Conservation (phyloP, 2,113 vertebrate species). For the Suricata suricatta region DNA sequence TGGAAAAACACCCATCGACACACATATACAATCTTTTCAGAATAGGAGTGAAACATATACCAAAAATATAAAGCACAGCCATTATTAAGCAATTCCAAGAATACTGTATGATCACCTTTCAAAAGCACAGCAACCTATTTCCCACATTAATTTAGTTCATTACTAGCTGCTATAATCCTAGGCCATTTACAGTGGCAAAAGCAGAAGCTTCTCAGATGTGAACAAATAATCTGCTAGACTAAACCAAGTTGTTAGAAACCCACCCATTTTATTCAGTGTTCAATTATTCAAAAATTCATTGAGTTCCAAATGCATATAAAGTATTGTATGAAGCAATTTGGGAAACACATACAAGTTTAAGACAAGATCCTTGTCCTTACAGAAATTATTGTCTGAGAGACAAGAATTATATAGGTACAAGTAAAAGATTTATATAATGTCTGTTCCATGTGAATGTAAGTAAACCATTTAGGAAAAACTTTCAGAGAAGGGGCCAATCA, state of each 20-base stretch:
- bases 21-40: neutral
- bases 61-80: neutral
- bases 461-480: neutral
- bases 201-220: neutral
- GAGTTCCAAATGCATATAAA: neutral
- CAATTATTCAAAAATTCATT: neutral
- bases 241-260: neutral
- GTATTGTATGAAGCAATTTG: neutral
- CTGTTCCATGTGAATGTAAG: neutral
- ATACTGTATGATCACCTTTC: neutral
- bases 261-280: neutral
- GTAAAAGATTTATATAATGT: neutral
- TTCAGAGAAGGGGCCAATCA: neutral
- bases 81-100: conserved; percentile 5
- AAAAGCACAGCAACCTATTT: neutral
- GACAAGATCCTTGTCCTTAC: conserved; percentile 3
- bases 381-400: neutral
- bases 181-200: neutral
- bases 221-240: neutral
- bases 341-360: neutral
- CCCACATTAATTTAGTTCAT: neutral
- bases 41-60: neutral
- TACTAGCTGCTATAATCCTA: neutral
- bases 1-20: neutral
- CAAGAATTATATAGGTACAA: neutral